phyloP scores from a whole-genome alignment of 2,888 invertebrate genomes.

The Drosophila anomelani region DNA sequence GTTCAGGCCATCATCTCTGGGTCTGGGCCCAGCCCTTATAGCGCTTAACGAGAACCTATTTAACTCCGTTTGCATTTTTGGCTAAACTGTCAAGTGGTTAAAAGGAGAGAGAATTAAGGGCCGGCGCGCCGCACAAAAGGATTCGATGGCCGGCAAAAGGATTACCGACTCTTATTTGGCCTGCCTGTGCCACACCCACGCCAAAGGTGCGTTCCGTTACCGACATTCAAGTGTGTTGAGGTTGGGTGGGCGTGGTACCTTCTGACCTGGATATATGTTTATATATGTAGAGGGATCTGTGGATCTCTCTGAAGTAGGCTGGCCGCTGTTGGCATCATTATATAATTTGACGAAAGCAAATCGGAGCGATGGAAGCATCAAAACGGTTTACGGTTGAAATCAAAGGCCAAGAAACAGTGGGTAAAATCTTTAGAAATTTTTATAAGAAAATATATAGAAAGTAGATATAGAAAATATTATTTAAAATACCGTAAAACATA shows the following conservation, averaged over 20 bases:
- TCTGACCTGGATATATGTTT: conserved; percentile 42
- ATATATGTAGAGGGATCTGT: conserved; percentile 21
- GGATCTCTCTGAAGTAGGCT: conserved; percentile 31
- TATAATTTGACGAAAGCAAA: conserved; percentile 74
- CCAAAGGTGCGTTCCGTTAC: conserved; percentile 57
- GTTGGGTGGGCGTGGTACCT: conserved; percentile 51
- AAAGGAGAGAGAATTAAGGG: conserved; percentile 16
- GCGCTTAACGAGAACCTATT: conserved; percentile 79
- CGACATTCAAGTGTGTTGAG: conserved; percentile 3
- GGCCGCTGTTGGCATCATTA: conserved; percentile 69
- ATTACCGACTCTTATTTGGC: conserved; percentile 68
- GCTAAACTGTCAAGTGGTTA: conserved; percentile 78
- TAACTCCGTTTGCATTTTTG: conserved; percentile 74
- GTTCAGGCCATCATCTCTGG: conserved; percentile 46
- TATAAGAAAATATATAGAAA: background rate
- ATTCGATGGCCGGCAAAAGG: conserved; percentile 59
- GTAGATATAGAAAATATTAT: background rate
- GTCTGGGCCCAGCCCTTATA: conserved; percentile 49
- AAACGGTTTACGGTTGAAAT: conserved; percentile 50
- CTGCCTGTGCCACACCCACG: conserved; percentile 64
- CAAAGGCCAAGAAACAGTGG: conserved; percentile 51
- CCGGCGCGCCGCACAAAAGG: conserved; percentile 32
- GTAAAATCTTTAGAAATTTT: background rate
- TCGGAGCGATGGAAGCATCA: conserved; percentile 13
- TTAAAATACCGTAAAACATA: too few species aligned